These are phyloP conservation scores for Pristionchus maxplancki DNA, from an alignment of 2,888 invertebrate genomes.

Conservation along the genomic window DNA sequence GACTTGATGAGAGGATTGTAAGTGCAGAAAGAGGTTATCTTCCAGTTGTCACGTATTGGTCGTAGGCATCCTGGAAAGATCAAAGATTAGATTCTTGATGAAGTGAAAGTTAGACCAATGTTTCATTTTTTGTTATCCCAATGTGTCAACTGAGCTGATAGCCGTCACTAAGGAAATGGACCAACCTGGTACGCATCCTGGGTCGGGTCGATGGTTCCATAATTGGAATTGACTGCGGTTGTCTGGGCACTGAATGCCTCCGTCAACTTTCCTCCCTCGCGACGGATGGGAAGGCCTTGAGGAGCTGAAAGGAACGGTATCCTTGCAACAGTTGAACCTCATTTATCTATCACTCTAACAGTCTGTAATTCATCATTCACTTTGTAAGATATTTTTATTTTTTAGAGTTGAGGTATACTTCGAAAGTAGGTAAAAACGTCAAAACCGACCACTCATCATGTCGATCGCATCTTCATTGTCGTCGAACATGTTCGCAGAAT, in stretches of 20 bases:
- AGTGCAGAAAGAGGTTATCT: background rate
- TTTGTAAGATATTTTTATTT: too few relatives aligned
- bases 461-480: constrained; percentile 69
- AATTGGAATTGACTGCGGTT: constrained; percentile 72
- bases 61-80: constrained; percentile 68
- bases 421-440: too few relatives aligned
- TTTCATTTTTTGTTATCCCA: too few relatives aligned
- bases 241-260: constrained; percentile 74
- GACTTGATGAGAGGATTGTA: background rate
- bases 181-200: constrained; percentile 62
- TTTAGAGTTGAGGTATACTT: too few relatives aligned
- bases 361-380: too few relatives aligned
- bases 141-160: too few relatives aligned
- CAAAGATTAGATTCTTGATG: background rate
- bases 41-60: constrained; percentile 70
- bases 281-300: constrained; percentile 74
- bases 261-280: constrained; percentile 70
- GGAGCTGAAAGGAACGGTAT: too few relatives aligned
- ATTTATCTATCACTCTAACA: background rate
- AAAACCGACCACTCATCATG: constrained; percentile 59
- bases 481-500: constrained; percentile 68
- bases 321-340: background rate
- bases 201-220: constrained; percentile 73
- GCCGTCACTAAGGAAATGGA: too few relatives aligned
- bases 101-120: too few relatives aligned